Percentiles rank a stretch among this genome's conserved stretches.
Conservation (phyloP, 2,113 vertebrate genomes). For the Crotalus tigris region DNA sequence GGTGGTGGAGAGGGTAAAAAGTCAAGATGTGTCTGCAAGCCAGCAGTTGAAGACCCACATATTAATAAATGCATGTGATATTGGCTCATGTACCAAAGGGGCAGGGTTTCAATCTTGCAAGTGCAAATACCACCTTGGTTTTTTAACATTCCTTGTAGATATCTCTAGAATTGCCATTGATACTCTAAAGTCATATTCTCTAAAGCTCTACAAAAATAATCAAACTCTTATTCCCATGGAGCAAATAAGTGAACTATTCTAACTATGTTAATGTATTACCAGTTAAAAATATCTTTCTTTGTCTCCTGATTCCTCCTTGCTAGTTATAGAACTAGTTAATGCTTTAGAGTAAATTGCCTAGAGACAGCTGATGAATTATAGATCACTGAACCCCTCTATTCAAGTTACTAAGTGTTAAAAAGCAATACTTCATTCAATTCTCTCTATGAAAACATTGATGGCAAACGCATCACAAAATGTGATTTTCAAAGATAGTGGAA, state of each 20-base stretch:
- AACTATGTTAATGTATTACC: not conserved
- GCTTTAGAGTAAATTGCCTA: not conserved
- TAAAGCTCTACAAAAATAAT: not conserved
- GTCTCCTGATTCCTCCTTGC: not conserved
- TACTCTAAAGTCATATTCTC: not conserved
- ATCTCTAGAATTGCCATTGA: not conserved
- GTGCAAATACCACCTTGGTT: not conserved
- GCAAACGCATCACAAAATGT: too few relatives aligned
- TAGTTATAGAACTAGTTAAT: not conserved
- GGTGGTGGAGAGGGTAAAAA: not conserved
- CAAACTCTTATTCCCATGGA: not conserved
- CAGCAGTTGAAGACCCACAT: not conserved
- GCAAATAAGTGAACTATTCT: not conserved
- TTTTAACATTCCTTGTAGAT: not conserved
- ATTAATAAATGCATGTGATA: not conserved
- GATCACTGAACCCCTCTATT: not conserved
- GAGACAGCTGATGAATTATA: not conserved
- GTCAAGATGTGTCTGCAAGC: not conserved
- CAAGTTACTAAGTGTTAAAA: not conserved
- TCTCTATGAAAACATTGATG: not conserved
- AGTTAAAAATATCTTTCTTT: not conserved
- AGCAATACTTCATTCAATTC: not conserved
- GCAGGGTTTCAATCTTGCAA: not conserved
- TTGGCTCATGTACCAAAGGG: not conserved
- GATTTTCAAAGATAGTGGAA: constrained; percentile 12